Evolutionary conservation across 1,140 invertebrate genomes (phyloP), one percentile per base, ranked within the genome.

Genomic region (Hyles euphorbiae): DNA sequence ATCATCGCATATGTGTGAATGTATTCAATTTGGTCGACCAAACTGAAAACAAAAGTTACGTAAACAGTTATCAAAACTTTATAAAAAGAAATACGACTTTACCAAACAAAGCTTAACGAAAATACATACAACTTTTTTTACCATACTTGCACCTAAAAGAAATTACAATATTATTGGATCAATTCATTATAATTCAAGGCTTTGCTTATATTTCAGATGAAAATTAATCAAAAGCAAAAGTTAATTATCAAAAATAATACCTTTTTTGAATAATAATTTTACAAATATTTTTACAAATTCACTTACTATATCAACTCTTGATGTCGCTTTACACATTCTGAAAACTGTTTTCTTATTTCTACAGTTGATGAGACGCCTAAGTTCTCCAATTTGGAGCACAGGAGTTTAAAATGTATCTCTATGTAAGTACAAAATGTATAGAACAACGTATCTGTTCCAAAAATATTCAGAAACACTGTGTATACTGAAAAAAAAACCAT

Each of bases 251-350:
- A 22, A 22, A 22, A 22, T 22, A 22, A 22, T 22, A 22, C 22
- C 22, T 22, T 22, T 22, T 22, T 22, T 7, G 0, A 36, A 34
- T 36, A 11, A n/a, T 48, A 1, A 2, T 11, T 48, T 11, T 48
- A 10, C 3, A 48, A 48, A 48, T 22, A 48, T 2, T 48, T 6
- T 48, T 33, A 34, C 47, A 48, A n/a, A 3, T 48, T 48, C 3
- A 72, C 76, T 72, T 58, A 83, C 80, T 70, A 11, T n/a, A 81
- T 77, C 22, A 83, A 51, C 2, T 74, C 70, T 59, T 79, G 76
- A 40, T 83, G 80, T 58, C 70, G 70, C 34, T 6, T 66, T 5
- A 78, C 56, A 48, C 64, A 61, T 34, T 55, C 54, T 2, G 48
- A 10, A 40, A 80, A 49, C 2, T 62, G 60, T 12, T 43, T 6